Evolutionary conservation across 1,140 invertebrate species (phyloP).

Genomic region (Drosophila watanabei): DNA sequence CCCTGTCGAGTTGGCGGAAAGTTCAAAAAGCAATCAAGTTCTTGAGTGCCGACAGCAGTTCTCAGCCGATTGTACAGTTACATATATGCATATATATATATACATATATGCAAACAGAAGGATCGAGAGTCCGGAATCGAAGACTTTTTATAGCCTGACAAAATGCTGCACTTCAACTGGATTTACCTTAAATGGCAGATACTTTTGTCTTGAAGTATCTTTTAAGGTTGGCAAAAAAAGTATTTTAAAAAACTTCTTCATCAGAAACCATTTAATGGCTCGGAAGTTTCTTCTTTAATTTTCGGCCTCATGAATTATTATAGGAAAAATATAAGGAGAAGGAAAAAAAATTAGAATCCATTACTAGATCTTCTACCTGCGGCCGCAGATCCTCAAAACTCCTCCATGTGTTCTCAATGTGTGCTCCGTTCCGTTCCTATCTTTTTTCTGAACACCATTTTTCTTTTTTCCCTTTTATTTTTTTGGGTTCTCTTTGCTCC

Average conservation of each 20-base stretch:
- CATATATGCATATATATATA: slow-evolving; percentile 13
- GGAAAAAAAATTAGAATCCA: slow-evolving; percentile 23
- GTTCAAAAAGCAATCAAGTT: slow-evolving; percentile 75
- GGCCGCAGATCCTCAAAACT: slow-evolving; percentile 51
- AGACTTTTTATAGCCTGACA: slow-evolving; percentile 57
- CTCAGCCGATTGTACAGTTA: slow-evolving; percentile 61
- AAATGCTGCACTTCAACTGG: slow-evolving; percentile 62
- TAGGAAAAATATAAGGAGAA: slow-evolving; percentile 25
- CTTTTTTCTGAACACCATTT: slow-evolving; percentile 51
- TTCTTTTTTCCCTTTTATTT: slow-evolving; percentile 38
- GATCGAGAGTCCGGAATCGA: slow-evolving; percentile 14
- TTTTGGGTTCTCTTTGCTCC: slow-evolving; percentile 47
- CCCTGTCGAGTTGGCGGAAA: slow-evolving; percentile 37
- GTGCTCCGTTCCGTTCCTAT: slow-evolving; percentile 43
- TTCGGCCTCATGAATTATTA: slow-evolving; percentile 63
- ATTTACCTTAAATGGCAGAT: slow-evolving; percentile 73
- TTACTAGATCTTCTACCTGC: slow-evolving; percentile 57
- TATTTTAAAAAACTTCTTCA: slow-evolving; percentile 10
- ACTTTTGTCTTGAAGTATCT: slow-evolving; percentile 19
- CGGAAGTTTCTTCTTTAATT: slow-evolving; percentile 23
- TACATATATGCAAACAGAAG: slow-evolving; percentile 31
- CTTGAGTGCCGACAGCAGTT: slow-evolving; percentile 66
- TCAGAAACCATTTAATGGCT: slow-evolving; percentile 12
- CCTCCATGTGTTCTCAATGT: slow-evolving; percentile 69
- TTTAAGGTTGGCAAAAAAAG: no score